Base-by-base conservation (phyloP, 2,888 invertebrate genomes). In the Leptinotarsa juncta region DNA sequence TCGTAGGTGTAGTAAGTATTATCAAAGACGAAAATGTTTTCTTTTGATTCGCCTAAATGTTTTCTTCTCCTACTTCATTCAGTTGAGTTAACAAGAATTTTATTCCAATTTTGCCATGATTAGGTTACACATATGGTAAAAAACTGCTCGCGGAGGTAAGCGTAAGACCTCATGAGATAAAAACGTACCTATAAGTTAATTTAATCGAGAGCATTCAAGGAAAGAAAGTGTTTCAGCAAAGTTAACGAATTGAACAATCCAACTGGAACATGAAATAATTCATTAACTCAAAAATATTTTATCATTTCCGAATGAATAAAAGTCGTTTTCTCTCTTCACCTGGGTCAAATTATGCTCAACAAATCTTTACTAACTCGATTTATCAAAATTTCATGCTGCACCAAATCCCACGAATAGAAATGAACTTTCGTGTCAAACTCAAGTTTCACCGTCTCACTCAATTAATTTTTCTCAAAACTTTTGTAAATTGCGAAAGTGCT, bases 381-480 rank as follows among this genome's bases (percentile, higher is more conserved):
- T 20, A 69, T 69, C 55, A 57, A 69, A 57, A 32, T 69, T 69
- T 69, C 57, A 69, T 69, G 69, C 69, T 69, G 69, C 69, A 48
- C 69, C 15, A 26, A 69, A 7, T 69, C 32, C 20, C 42, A 57
- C 48, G 32, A 69, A 69, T 48, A 48, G 42, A 57, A 48, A 69
- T 57, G 69, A 57, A 60, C 57, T 57, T 32, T 50, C 69, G 48
- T 69, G 69, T 69, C 42, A 53, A 68, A 68, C 68, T 68, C 20
- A 14, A 68, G 26, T 68, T 68, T 51, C 55, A 55, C 68, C 68
- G 18, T 55, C n/a, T 50, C 57, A 69, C 69, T 48, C 69, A 69
- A 67, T 69, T 69, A 69, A 69, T 69, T 69, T 69, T 69, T 69
- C 69, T 60, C 69, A 15, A 10, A 69, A 69, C 42, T 69, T 57